Evolutionary conservation across 2,888 invertebrate species (phyloP).

Genomic region (Zaprionus lineosus): DNA sequence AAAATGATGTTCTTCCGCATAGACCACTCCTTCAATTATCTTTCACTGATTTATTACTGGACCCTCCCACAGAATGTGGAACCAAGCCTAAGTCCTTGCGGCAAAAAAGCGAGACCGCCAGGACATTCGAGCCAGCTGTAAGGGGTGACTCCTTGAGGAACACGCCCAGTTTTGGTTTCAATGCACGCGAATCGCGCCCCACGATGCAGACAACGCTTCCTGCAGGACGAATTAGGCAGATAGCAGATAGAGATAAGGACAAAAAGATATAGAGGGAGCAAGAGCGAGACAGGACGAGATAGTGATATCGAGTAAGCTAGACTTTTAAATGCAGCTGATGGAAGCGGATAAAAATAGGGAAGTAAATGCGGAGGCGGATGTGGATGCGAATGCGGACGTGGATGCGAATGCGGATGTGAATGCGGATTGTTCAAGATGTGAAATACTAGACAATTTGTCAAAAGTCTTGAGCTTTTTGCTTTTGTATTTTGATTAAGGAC

Average conservation of each 20-base stretch:
- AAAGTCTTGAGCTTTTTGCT: too few relatives aligned
- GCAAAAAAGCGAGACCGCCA: slow-evolving; percentile 1
- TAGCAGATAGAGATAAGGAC: background rate
- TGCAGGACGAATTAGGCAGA: slow-evolving; percentile 12
- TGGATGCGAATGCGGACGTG: too few relatives aligned
- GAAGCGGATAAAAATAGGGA: background rate
- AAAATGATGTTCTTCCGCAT: slow-evolving; percentile 43
- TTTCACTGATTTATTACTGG: slow-evolving; percentile 51
- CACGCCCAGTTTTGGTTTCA: slow-evolving; percentile 33
- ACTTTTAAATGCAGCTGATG: slow-evolving; percentile 12
- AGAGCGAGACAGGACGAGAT: too few relatives aligned
- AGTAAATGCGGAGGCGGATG: too few relatives aligned
- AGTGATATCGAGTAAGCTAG: too few relatives aligned
- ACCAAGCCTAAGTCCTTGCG: slow-evolving; percentile 23
- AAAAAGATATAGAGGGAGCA: background rate
- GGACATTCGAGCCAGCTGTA: slow-evolving; percentile 29
- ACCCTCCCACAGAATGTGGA: slow-evolving; percentile 21
- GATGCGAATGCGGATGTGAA: too few relatives aligned
- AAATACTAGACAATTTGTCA: too few relatives aligned
- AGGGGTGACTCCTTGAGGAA: slow-evolving; percentile 32
- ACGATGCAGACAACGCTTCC: background rate
- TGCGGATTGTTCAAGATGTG: too few relatives aligned
- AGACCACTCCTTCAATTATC: slow-evolving; percentile 55
- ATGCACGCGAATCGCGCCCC: slow-evolving; percentile 46
- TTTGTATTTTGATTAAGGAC: too few relatives aligned